phyloP scores from a whole-genome alignment of 2,797 vertebrate species.

The Sebastes flavidus region DNA sequence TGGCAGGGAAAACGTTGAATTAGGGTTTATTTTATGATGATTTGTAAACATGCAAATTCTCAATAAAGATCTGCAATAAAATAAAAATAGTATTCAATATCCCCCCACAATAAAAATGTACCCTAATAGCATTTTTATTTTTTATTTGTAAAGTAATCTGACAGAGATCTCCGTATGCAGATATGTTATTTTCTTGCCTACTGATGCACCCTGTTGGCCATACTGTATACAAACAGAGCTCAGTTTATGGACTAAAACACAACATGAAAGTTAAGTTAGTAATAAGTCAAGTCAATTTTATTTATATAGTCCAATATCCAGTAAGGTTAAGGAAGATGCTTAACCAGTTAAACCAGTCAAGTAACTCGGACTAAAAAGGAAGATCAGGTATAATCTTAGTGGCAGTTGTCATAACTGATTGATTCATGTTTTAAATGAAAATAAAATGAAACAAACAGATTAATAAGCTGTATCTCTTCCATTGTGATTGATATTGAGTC shows the following conservation, averaged over 20 bases:
- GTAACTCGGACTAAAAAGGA: not conserved
- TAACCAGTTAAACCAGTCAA: not conserved
- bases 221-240: not conserved
- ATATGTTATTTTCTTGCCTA: conserved; percentile 12
- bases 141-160: too few species aligned
- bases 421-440: not conserved
- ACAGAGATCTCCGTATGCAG: not conserved
- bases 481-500: not conserved
- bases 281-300: not conserved
- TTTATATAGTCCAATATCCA: not conserved
- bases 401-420: not conserved
- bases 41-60: not conserved
- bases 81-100: not conserved
- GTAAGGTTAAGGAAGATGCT: not conserved
- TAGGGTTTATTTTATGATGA: not conserved
- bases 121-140: not conserved
- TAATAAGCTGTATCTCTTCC: not conserved
- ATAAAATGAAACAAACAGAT: not conserved
- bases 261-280: not conserved
- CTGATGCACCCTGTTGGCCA: conserved; percentile 61
- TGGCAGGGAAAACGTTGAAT: not conserved
- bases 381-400: not conserved
- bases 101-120: not conserved
- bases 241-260: not conserved
- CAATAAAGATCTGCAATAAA: not conserved